Base-by-base conservation (phyloP, 92 coral and sea anemone species). In the Umimayanthus chanpuru region DNA sequence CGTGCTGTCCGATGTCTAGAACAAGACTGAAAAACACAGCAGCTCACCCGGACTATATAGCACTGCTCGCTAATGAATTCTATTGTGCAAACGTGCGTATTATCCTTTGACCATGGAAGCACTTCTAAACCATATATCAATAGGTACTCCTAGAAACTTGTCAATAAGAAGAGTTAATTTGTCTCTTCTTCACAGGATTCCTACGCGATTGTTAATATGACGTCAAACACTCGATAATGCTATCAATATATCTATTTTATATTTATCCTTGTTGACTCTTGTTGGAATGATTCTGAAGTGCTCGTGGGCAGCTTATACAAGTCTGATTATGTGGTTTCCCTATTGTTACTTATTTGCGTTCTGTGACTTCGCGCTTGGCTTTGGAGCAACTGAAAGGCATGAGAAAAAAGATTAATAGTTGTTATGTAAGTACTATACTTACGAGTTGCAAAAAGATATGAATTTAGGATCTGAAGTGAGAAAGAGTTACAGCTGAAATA, bases 261-360 rank as follows among this genome's bases (percentile, higher is more conserved):
- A 43, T 78, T n/a, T 78, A 78, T 43, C 61, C 56, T 49, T 78
- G 82, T 49, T 49, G 82, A 78, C 58, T 78, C 7, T 25, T 26
- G 29, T 6, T 25, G 41, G 65, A 14, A 9, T 28, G 21, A 12
- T 11, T 47, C 29, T 44, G 43, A 43, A 77, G 39, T 6, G 43
- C 30, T 44, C 65, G 82, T 78, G 66, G 66, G 65, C 8, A 25
- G n/a, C 15, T 49, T 49, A 44, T 77, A 29, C 64, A 56, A 56
- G 20, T 56, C 21, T 5, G 8, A 25, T 61, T 61, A 3, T 20
- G 25, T 4, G 68, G 68, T 61, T 25, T 32, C 68, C n/a, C 1
- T 25, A 9, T 61, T 61, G 68, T 21, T 15, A 15, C 16, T 56
- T 47, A 47, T 47, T 47, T 47, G 12, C 53, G 53, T 47, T 53